These are phyloP conservation scores for Probosciger aterrimus DNA, from an alignment of 2,113 vertebrate genomes.

Conservation along the genomic window DNA sequence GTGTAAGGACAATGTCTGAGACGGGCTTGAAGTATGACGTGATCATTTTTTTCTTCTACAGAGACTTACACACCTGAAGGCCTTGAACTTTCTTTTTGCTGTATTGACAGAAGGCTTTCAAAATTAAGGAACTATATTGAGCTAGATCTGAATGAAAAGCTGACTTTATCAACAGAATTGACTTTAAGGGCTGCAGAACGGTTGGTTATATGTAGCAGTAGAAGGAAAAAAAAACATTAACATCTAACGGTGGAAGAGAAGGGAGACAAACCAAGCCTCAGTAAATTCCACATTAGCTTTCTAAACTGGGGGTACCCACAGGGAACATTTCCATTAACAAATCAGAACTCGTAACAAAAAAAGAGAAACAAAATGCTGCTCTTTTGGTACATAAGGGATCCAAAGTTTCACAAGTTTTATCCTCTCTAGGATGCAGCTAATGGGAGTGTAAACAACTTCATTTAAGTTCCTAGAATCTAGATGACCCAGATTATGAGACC, in stretches of 20 bases:
- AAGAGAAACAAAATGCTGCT: neutral
- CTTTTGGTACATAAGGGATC: neutral
- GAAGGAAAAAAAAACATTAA: neutral
- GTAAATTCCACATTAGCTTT: neutral
- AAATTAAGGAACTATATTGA: neutral
- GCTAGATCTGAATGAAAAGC: neutral
- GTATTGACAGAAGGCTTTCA: neutral
- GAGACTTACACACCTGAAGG: neutral
- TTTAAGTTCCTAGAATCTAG: neutral
- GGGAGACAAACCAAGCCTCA: neutral
- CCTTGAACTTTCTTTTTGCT: neutral
- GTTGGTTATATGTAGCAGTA: neutral
- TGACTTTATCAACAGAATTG: neutral
- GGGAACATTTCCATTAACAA: neutral
- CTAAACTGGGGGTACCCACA: rapidly evolving
- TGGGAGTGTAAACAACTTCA: neutral
- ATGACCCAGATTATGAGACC: neutral
- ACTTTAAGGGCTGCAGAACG: neutral
- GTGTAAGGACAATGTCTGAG: neutral
- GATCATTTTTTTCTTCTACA: neutral
- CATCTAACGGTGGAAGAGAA: neutral
- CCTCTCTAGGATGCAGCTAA: neutral
- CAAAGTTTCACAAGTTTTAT: neutral
- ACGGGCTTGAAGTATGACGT: rapidly evolving
- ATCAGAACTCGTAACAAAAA: neutral